Evolutionary conservation across 2,113 vertebrate genomes (phyloP).

Genomic region (Anguilla rostrata): DNA sequence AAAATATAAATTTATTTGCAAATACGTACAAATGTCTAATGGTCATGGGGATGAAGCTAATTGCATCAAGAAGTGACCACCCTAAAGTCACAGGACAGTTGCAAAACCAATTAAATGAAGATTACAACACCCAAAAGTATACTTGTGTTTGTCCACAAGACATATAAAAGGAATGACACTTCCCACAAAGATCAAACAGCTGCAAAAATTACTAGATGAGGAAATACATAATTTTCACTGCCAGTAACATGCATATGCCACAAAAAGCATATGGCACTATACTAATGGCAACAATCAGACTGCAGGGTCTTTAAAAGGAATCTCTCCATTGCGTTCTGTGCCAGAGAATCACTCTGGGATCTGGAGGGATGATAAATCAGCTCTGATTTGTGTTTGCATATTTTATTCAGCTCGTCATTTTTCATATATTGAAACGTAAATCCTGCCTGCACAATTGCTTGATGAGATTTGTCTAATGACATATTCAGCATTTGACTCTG

Average conservation of each 20-base stretch:
- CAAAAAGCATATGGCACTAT: neutral
- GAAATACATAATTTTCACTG: neutral
- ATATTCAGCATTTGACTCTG: neutral
- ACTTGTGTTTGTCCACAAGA: neutral
- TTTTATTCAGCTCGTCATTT: neutral
- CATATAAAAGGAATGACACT: neutral
- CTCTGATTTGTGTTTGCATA: neutral
- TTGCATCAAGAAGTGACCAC: neutral
- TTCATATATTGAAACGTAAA: constrained; percentile 2
- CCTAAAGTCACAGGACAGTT: neutral
- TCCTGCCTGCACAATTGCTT: neutral
- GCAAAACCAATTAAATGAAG: neutral
- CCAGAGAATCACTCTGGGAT: neutral
- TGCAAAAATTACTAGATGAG: neutral
- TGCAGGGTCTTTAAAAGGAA: neutral
- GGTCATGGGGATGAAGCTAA: neutral
- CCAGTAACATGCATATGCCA: neutral
- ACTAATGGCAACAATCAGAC: neutral
- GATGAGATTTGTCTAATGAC: neutral
- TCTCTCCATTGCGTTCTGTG: neutral
- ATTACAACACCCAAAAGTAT: neutral
- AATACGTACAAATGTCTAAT: neutral
- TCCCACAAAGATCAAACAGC: neutral
- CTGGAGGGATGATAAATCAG: neutral
- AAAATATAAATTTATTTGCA: neutral